phyloP scores from a whole-genome alignment of 1,140 invertebrate species.

The Atopsyche davidsoni region DNA sequence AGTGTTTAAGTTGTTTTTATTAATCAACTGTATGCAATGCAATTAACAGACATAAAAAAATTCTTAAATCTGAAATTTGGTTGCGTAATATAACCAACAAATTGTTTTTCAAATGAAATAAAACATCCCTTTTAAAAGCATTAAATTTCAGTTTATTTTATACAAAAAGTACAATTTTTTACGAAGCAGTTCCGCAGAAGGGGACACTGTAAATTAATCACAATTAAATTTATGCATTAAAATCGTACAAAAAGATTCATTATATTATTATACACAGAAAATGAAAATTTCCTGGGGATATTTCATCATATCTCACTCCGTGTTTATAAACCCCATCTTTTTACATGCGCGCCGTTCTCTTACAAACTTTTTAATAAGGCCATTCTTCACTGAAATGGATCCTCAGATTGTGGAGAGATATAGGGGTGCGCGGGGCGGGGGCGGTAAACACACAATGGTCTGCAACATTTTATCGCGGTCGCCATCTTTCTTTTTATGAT shows the following conservation, averaged over 20 bases:
- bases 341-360: constrained; percentile 26
- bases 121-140: too few species aligned
- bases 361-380: constrained; percentile 30
- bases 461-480: constrained; percentile 19
- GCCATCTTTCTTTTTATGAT: constrained; percentile 27
- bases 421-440: constrained; percentile 13
- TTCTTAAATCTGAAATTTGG: too few species aligned
- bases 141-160: too few species aligned
- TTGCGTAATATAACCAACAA: too few species aligned
- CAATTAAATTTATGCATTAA: not conserved
- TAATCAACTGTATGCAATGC: too few species aligned
- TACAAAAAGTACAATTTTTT: too few species aligned
- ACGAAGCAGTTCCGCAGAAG: too few species aligned
- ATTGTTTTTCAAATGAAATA: too few species aligned
- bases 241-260: constrained; percentile 17
- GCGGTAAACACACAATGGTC: constrained; percentile 25
- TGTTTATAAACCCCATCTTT: constrained; percentile 30
- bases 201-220: too few species aligned
- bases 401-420: constrained; percentile 29
- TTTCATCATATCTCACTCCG: constrained; percentile 28
- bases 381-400: constrained; percentile 30
- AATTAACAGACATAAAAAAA: too few species aligned
- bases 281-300: constrained; percentile 25
- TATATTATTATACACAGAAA: constrained; percentile 25
- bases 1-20: too few species aligned